Percentiles rank a stretch among this genome's conserved stretches.
phyloP scores from a whole-genome alignment of 2,797 vertebrate species.

The Pteropus rufus region DNA sequence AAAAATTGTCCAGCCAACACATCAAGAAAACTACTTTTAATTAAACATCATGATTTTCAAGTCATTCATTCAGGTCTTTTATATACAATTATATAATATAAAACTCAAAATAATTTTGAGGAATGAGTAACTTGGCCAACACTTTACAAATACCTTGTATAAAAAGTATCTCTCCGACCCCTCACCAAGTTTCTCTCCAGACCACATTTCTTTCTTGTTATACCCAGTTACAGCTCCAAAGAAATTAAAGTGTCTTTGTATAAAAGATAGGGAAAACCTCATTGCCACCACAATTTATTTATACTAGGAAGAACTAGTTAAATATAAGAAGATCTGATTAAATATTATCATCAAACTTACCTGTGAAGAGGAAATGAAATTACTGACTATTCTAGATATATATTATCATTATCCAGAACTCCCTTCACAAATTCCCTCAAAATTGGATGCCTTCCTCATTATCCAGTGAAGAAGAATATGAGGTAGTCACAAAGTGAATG shows the following conservation, averaged over 20 bases:
- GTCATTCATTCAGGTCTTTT: neutral
- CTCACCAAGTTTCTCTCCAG: neutral
- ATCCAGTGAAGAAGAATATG: neutral
- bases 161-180: neutral
- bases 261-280: neutral
- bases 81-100: neutral
- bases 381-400: neutral
- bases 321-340: neutral
- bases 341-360: neutral
- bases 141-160: neutral
- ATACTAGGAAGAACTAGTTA: neutral
- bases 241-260: neutral
- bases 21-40: neutral
- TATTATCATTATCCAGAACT: neutral
- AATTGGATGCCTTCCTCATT: neutral
- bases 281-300: neutral
- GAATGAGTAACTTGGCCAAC: neutral
- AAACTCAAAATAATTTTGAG: slow-evolving; percentile 3
- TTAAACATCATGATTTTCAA: neutral
- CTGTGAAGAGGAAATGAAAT: slow-evolving; percentile 23
- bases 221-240: neutral
- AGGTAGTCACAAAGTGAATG: neutral
- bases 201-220: neutral
- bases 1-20: neutral
- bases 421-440: neutral